These are phyloP conservation scores for Onychostruthus taczanowskii DNA, from an alignment of 2,113 vertebrate genomes.

Conservation along the genomic window DNA sequence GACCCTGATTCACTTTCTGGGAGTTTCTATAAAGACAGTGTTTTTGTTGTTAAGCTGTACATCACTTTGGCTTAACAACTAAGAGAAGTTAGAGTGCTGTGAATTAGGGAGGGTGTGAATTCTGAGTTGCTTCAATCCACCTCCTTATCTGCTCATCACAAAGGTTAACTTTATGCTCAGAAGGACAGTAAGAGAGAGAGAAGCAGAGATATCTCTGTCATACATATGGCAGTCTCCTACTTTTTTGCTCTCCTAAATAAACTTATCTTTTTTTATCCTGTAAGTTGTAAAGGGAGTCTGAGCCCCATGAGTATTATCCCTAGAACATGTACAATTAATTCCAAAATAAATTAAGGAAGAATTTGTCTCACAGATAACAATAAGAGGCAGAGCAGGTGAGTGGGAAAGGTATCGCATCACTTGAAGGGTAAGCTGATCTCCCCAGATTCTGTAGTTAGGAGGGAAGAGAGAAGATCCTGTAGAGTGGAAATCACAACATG, in stretches of 20 bases:
- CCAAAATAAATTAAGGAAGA: not conserved
- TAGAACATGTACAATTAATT: not conserved
- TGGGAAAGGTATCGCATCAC: not conserved
- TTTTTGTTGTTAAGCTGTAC: not conserved
- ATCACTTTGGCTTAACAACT: not conserved
- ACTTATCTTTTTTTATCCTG: not conserved
- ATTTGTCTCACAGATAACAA: not conserved
- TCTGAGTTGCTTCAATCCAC: not conserved
- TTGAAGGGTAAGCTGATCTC: not conserved
- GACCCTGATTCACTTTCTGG: not conserved
- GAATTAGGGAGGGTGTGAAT: not conserved
- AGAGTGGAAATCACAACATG: not conserved
- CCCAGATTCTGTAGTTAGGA: not conserved
- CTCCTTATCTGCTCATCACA: not conserved
- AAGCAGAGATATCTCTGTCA: not conserved
- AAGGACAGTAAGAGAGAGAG: not conserved
- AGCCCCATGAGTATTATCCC: rapidly evolving
- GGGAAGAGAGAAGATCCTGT: not conserved
- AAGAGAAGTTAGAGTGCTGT: not conserved
- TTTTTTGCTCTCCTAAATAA: not conserved
- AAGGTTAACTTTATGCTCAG: not conserved
- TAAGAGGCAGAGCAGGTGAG: not conserved
- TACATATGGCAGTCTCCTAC: not conserved
- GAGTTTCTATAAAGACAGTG: not conserved
- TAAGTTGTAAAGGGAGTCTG: not conserved